Evolutionary conservation across 2,888 invertebrate genomes (phyloP).

Genomic region (Amphiduros pacificus): DNA sequence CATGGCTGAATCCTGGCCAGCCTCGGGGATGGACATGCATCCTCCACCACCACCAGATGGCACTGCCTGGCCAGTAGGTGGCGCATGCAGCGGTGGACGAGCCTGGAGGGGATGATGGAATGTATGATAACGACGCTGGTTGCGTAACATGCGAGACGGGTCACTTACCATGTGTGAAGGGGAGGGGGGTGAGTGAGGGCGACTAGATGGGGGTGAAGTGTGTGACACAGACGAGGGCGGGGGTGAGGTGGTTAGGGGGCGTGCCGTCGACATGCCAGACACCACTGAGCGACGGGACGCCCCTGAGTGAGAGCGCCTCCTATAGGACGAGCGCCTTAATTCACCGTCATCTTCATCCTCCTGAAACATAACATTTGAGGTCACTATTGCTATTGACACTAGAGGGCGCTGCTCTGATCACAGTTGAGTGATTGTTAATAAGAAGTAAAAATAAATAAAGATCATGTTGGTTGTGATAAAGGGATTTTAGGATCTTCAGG

Average conservation of each 20-base stretch:
- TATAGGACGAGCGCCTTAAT: conserved; percentile 22
- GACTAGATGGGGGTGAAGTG: conserved; percentile 2
- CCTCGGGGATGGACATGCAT: too few species aligned
- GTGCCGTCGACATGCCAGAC: conserved; percentile 21
- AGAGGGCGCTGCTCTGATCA: not conserved
- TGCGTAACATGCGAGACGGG: not conserved
- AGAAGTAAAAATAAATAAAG: too few species aligned
- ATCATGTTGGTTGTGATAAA: too few species aligned
- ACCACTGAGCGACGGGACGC: conserved; percentile 26
- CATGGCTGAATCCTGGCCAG: too few species aligned
- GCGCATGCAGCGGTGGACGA: not conserved
- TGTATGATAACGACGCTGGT: not conserved
- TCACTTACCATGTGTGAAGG: not conserved
- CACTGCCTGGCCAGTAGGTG: too few species aligned
- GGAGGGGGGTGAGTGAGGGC: not conserved
- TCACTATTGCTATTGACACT: not conserved
- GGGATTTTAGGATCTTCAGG: too few species aligned
- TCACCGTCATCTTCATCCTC: conserved; percentile 32
- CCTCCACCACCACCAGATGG: too few species aligned
- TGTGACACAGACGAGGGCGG: conserved; percentile 11
- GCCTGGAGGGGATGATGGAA: not conserved
- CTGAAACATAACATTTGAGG: conserved; percentile 12
- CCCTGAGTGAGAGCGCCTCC: conserved; percentile 26
- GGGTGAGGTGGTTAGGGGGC: conserved; percentile 21
- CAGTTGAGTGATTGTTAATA: too few species aligned